Conservation (phyloP, 1,140 invertebrate genomes). For the Gyrodactylus bullatarudis region DNA sequence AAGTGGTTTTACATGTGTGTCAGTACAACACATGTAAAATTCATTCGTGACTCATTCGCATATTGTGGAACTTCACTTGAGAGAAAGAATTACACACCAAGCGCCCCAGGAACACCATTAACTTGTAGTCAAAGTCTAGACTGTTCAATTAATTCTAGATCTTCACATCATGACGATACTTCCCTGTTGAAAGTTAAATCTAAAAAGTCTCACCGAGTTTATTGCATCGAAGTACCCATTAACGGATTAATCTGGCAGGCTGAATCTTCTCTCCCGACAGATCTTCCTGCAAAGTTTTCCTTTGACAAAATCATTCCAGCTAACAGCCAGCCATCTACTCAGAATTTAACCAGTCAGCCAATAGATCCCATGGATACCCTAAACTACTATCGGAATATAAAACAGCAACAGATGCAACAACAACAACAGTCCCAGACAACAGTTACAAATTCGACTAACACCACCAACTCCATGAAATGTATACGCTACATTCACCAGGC, state of each 20-base stretch:
- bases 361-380: not conserved
- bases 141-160: not conserved
- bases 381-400: not conserved
- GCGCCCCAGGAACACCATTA: not conserved
- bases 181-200: not conserved
- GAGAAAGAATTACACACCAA: not conserved
- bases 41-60: not conserved
- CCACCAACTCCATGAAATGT: too few species aligned
- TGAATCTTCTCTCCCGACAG: not conserved
- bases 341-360: not conserved
- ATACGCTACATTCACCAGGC: not conserved
- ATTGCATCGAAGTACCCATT: not conserved
- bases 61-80: not conserved
- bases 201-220: not conserved
- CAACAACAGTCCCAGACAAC: not conserved
- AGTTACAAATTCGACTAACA: too few species aligned
- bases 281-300: not conserved
- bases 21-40: not conserved
- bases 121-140: not conserved
- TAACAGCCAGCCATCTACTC: not conserved
- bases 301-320: not conserved
- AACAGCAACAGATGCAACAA: not conserved
- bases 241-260: not conserved
- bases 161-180: not conserved
- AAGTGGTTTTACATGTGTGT: not conserved